A percentile compares a stretch with the other conserved stretches of the same genome.
phyloP scores from a whole-genome alignment of 2,113 vertebrate genomes.

The Melanerpes aurifrons region DNA sequence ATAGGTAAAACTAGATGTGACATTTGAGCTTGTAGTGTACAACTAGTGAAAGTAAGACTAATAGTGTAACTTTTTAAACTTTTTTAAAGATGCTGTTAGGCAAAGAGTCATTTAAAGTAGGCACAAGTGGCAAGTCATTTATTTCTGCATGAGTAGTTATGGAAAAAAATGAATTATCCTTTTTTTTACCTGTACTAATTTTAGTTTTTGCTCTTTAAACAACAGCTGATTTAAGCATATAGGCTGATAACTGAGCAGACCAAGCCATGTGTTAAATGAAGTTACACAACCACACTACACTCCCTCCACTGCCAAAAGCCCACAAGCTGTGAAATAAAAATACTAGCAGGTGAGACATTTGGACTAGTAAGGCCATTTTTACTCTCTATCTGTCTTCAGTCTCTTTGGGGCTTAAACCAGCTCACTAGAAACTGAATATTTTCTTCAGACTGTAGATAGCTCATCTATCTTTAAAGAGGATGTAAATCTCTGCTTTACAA shows the following conservation, averaged over 20 bases:
- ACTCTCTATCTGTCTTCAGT: not conserved
- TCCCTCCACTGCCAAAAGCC: not conserved
- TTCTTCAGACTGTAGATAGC: not conserved
- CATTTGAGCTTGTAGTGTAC: not conserved
- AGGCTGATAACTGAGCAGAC: not conserved
- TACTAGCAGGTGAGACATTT: not conserved
- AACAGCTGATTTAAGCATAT: not conserved
- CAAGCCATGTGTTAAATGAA: not conserved
- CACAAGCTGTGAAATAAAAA: not conserved
- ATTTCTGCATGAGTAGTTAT: not conserved
- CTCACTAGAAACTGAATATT: not conserved
- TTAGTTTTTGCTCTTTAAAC: not conserved
- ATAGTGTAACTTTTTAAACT: not conserved
- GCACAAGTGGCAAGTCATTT: not conserved
- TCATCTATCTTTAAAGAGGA: not conserved
- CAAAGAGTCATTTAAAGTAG: not conserved
- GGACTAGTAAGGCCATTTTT: not conserved
- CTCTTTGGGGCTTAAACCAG: not conserved
- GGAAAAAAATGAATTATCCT: not conserved
- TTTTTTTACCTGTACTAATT: not conserved
- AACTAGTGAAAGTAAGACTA: not conserved
- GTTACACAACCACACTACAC: not conserved
- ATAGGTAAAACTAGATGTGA: not conserved
- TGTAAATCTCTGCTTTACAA: not conserved
- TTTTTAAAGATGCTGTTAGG: not conserved